phyloP scores from a whole-genome alignment of 1,140 invertebrate species.

The Ylistrum balloti region DNA sequence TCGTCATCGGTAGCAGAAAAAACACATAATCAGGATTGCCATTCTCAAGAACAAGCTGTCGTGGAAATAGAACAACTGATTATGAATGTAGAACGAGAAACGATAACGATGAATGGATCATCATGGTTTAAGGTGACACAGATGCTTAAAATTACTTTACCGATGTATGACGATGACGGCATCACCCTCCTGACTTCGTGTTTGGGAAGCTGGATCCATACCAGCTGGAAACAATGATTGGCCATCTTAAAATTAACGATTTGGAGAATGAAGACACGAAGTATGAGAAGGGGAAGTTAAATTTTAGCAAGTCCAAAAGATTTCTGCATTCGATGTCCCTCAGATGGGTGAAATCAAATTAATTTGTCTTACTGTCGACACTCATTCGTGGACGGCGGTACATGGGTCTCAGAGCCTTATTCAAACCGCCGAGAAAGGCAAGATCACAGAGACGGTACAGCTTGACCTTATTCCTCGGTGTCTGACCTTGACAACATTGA shows the following conservation, averaged over 20 bases:
- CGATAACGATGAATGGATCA: neutral
- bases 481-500: neutral
- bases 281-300: neutral
- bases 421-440: neutral
- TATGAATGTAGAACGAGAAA: neutral
- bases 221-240: neutral
- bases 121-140: neutral
- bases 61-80: neutral
- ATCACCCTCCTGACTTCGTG: neutral
- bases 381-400: neutral
- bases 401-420: neutral
- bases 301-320: neutral
- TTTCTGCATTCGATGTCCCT: neutral
- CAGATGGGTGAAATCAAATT: neutral
- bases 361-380: neutral
- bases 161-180: neutral
- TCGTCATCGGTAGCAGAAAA: neutral
- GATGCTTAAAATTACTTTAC: neutral
- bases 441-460: neutral
- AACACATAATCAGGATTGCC: neutral
- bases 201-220: neutral
- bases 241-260: neutral
- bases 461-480: neutral
- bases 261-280: neutral
- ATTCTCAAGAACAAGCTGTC: neutral